These are phyloP conservation scores for Channallabes apus DNA, from an alignment of 2,797 vertebrate species.

Conservation along the genomic window DNA sequence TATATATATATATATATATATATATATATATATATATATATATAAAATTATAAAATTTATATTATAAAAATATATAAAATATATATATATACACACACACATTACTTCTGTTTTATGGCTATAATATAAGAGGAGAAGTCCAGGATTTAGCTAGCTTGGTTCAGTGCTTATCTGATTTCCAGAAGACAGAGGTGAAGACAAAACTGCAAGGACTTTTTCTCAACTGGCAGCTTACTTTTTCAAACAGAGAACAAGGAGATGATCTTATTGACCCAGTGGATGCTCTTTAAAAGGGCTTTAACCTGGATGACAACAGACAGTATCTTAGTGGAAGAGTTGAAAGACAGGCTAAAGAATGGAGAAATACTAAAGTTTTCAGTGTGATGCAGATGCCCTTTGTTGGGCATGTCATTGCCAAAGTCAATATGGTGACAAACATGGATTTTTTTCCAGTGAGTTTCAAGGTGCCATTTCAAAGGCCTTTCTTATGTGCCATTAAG, in stretches of 20 bases:
- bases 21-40: too few relatives aligned
- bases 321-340: background rate
- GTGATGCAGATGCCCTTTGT: constrained; percentile 38
- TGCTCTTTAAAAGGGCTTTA: constrained; percentile 5
- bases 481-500: constrained; percentile 51
- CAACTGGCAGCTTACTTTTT: constrained; percentile 8
- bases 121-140: constrained; percentile 24
- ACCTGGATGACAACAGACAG: background rate
- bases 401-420: constrained; percentile 46
- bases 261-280: constrained; percentile 14
- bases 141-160: constrained; percentile 7
- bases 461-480: constrained; percentile 27
- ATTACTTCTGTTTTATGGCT: constrained; percentile 60
- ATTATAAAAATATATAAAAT: too few relatives aligned
- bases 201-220: background rate
- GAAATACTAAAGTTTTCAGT: background rate
- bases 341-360: background rate
- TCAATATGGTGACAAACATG: constrained; percentile 22
- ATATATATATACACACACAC: too few relatives aligned
- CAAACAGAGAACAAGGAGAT: background rate
- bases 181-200: background rate
- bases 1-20: too few relatives aligned
- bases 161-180: constrained; percentile 27
- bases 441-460: constrained; percentile 19
- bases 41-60: too few relatives aligned